phyloP scores from a whole-genome alignment of 2,797 vertebrate species.

The Falco naumanni region DNA sequence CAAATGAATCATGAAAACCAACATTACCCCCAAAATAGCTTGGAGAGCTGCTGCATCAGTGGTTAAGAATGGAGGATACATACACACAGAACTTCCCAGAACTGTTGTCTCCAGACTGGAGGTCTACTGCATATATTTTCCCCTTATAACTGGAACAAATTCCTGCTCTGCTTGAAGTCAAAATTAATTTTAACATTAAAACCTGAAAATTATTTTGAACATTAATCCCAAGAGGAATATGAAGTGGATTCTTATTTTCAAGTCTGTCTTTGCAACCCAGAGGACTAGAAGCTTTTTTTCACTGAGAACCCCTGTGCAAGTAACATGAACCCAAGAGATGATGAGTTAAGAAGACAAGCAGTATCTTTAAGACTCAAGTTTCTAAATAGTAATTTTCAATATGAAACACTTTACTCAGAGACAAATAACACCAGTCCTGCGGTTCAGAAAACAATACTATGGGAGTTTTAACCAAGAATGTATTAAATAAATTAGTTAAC shows the following conservation, averaged over 20 bases:
- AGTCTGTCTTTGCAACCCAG: background rate
- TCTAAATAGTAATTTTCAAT: background rate
- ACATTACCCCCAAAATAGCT: background rate
- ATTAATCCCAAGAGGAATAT: background rate
- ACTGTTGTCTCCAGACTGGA: background rate
- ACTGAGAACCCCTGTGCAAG: background rate
- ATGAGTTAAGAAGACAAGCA: background rate
- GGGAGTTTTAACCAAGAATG: background rate
- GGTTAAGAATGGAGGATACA: background rate
- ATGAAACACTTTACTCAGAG: background rate
- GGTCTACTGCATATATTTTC: background rate
- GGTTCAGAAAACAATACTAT: background rate
- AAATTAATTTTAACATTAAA: background rate
- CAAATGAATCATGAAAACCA: background rate
- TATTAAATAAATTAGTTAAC: background rate
- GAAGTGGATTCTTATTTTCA: background rate
- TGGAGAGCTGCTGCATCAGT: background rate
- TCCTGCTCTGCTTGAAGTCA: background rate
- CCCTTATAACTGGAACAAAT: background rate
- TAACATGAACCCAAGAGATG: background rate
- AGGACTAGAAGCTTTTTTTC: background rate
- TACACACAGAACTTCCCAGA: background rate
- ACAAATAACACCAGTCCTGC: background rate
- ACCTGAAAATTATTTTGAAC: background rate
- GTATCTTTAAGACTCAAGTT: background rate